Evolutionary conservation across 2,888 invertebrate species (phyloP), one percentile per base, ranked within the genome.

Genomic region (Lithophane ornitopus): DNA sequence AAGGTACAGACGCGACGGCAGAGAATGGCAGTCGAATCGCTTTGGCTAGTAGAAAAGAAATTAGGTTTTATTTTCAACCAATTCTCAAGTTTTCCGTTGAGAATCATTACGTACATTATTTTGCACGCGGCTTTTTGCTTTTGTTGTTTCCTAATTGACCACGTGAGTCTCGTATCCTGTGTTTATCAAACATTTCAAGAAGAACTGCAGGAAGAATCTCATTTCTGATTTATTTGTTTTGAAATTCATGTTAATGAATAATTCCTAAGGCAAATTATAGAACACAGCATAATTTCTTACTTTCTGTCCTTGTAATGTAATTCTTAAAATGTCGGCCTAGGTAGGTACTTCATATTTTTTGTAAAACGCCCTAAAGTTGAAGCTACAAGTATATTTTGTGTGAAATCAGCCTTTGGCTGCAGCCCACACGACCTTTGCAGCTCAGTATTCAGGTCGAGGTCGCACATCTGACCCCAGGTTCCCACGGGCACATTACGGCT

Each of bases 391-490:
- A 78, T 69, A 58, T 80, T 78, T 76, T 74, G 85, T 89, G 82
- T 88, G 84, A 61, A 82, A 78, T 81, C 74, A 78, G 82, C 74
- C 85, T 86, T 88, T 87, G 84, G 78, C 73, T 90, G 90, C 90
- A 91, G 85, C 88, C 85, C 85, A 90, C 76, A 81, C 90, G 92
- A 88, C 87, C 93, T 94, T 91, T 91, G 88, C 84, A 87, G 81
- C 85, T 82, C 78, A 83, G 89, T 90, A 93, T 93, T 81, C 88
- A 89, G 94, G 94, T 93, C 93, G 93, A 94, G 94, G 94, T 93
- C 93, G 83, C 83, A 81, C 80, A 85, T 86, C 82, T 90, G 91
- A 92, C 90, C 89, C 82, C 86, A 81, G 85, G 85, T 79, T 87
- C 89, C 87, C 85, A 80, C 87, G 80, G 87, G 88, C 83, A 88